Evolutionary conservation across 2,113 vertebrate genomes (phyloP), one percentile per base, ranked within the genome.

Genomic region (Mus spicilegus): DNA sequence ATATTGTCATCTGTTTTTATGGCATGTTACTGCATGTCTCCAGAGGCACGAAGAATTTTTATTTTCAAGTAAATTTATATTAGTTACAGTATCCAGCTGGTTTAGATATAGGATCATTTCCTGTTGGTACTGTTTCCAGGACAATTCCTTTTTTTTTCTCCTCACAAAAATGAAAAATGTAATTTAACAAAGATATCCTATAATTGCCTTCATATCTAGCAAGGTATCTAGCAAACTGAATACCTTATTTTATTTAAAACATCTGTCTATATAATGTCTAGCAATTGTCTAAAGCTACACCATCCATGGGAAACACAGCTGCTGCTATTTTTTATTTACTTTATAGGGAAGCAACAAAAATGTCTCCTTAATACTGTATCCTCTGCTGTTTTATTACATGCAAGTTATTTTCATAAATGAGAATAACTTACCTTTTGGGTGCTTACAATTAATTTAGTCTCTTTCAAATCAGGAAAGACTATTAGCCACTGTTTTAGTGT

Each of bases 1-100:
- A 95, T 97, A 97, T 98, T 98, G 90, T 97, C 98, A 98, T 98
- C 98, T 98, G 97, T 93, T 98, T 98, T 98, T 98, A 98, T 97
- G 98, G 97, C 98, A 93, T 98, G 98, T 98, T 98, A 96, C 97
- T 98, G 97, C 98, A 95, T 98, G 98, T 98, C 99, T 98, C 98
- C 96, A 97, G 99, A 98, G 99, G 95, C 98, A 98, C 98, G 97
- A 96, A 97, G 96, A 98, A 98, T 98, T 99, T 99, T 98, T 99
- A 98, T 99, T 98, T 98, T 98, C 98, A 98, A 98, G 98, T 98
- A 99, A 98, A 98, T 99, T 99, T 98, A 98, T 99, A 99, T 99
- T 98, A 98, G 98, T 98, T 98, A 97, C 98, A 98, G 98, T 98
- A 98, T 98, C 98, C 99, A 99, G 98, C 98, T 99, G 99, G 98